A percentile compares a stretch with the other conserved stretches of the same genome.
phyloP scores from a whole-genome alignment of 2,797 vertebrate genomes.

The Falco concolor region DNA sequence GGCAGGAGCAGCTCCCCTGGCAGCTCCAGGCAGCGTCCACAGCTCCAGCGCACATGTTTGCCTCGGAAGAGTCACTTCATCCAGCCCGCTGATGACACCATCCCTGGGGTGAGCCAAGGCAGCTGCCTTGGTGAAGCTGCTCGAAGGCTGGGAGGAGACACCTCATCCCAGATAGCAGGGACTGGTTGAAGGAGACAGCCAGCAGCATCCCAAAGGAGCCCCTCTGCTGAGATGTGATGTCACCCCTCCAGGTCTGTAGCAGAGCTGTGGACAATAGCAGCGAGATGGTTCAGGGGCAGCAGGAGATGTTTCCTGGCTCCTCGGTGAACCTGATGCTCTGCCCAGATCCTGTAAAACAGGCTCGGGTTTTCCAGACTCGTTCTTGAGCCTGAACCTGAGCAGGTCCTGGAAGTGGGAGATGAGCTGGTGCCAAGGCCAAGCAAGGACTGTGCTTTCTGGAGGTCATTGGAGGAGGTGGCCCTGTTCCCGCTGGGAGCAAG shows the following conservation, averaged over 20 bases:
- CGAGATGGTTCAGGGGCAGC: background rate
- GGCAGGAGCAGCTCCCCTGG: background rate
- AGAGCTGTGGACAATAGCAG: background rate
- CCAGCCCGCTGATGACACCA: background rate
- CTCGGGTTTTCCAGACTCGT: background rate
- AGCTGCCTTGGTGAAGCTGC: background rate
- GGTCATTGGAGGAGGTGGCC: background rate
- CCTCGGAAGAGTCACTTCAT: background rate
- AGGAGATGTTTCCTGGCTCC: background rate
- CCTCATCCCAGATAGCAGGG: background rate
- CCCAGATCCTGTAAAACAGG: background rate
- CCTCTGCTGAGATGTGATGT: background rate
- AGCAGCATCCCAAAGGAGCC: background rate
- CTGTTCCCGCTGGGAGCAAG: background rate
- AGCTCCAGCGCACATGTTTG: rapidly evolving
- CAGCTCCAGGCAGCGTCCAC: background rate
- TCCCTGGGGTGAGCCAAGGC: background rate
- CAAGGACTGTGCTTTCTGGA: background rate
- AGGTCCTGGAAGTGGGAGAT: background rate
- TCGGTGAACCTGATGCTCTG: background rate
- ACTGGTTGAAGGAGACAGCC: background rate
- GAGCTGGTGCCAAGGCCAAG: rapidly evolving
- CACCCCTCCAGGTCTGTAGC: background rate
- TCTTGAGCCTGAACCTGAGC: background rate
- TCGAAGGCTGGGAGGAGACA: background rate